Base-by-base conservation (phyloP, 2,888 invertebrate species). In the Tanytarsus gracilentus region DNA sequence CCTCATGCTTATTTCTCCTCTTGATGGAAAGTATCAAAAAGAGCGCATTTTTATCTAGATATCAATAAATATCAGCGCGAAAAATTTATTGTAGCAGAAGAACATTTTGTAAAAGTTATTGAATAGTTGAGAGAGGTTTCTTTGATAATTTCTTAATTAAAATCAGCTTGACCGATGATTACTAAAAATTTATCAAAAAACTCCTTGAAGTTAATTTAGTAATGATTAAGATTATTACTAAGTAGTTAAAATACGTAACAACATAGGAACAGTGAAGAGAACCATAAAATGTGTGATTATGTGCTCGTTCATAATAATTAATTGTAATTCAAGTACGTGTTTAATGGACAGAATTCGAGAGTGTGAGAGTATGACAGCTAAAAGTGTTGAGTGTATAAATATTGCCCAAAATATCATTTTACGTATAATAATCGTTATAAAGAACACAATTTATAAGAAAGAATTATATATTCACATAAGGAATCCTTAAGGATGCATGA, bases 381-480 rank as follows among this genome's bases (percentile, higher is more conserved):
- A 2, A 4, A 11, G 9, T 23, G 16, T 18, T 44, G 16, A 44
- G 40, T 40, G 16, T 40, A 40, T 40, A 44, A 18, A 29, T 51
- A 51, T 51, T 51, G 51, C 51, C 18, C 11, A 29, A 30, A 51
- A 30, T 44, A 21, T 4, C 3, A 11, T 33, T 33, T 44, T 21
- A 44, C 44, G 44, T 44, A 44, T 40, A 3, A n/a, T 3, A 3
- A 4, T n/a, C n/a, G n/a, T 4, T 44, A 18, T 44, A 18, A 30
- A 51, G 51, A 51, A 51, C 51, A 51, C 51, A 51, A 29, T 30
- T 39, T n/a, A 7, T 39, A 11, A 14, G 39, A 39, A 39, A 30
- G 39, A 4, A 39, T n/a, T n/a, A 39, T n/a, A 30, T 30, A 9
- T 30, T 30, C 8, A 9, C 30, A 30, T 7, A 9, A 9, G 7